Evolutionary conservation across 2,797 vertebrate genomes (phyloP).

Genomic region (Syngnathus rostellatus): DNA sequence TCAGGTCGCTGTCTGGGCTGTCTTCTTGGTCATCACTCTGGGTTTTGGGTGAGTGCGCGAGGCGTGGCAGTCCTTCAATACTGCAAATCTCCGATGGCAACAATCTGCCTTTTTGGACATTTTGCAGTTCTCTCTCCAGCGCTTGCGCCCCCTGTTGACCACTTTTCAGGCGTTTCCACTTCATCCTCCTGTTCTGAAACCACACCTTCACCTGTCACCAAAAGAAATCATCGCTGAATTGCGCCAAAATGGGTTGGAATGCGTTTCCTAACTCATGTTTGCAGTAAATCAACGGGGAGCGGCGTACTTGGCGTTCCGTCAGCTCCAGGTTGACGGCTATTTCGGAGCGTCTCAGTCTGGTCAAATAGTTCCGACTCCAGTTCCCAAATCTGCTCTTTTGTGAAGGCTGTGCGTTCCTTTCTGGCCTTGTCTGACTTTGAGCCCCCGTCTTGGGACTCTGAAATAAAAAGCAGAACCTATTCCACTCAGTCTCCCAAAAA

Average conservation of each 20-base stretch:
- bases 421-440: conserved; percentile 90
- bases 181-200: conserved; percentile 5
- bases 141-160: not conserved
- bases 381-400: not conserved
- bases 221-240: not conserved
- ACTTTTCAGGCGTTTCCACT: not conserved
- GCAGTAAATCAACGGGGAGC: too few species aligned
- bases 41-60: not conserved
- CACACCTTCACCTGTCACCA: conserved; percentile 1
- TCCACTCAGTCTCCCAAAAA: not conserved
- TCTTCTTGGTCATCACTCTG: not conserved
- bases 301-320: not conserved
- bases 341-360: conserved; percentile 86
- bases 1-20: not conserved
- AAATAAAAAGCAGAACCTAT: conserved; percentile 44
- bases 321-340: conserved; percentile 90
- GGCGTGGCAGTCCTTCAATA: not conserved
- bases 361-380: conserved; percentile 77
- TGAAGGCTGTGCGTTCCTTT: conserved; percentile 87
- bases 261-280: not conserved
- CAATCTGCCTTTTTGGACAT: not conserved
- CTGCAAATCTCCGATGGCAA: not conserved
- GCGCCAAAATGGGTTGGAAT: not conserved
- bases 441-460: conserved; percentile 88
- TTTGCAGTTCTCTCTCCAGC: not conserved